Conservation (phyloP, 2,797 vertebrate genomes). For the Pantherophis vulpinus region DNA sequence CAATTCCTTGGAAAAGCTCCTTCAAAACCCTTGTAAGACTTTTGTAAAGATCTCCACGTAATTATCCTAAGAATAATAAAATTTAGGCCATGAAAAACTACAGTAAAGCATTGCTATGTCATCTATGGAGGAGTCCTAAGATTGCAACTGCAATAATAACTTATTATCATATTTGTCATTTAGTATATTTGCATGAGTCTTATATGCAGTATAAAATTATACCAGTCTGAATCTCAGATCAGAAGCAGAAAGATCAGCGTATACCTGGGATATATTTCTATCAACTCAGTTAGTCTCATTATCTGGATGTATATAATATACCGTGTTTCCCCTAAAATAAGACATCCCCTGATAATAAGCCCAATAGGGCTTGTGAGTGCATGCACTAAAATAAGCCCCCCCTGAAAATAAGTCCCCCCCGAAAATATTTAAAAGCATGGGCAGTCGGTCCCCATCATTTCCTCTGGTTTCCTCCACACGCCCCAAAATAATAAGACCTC, state of each 20-base stretch:
- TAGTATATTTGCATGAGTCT: not conserved
- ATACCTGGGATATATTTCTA: not conserved
- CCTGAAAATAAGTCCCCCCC: no score
- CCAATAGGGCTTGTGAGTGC: no score
- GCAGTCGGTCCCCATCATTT: no score
- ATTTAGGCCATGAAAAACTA: not conserved
- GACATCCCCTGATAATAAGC: no score
- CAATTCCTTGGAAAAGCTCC: constrained; percentile 88
- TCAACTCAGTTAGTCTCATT: not conserved
- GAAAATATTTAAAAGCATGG: no score
- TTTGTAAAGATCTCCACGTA: not conserved
- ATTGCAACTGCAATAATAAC: not conserved
- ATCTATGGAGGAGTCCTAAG: not conserved
- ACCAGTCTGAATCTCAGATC: not conserved
- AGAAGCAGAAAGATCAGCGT: not conserved
- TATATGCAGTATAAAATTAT: not conserved
- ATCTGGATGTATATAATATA: not conserved
- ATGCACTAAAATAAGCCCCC: no score
- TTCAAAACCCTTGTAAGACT: constrained; percentile 88
- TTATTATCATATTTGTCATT: not conserved
- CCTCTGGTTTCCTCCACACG: no score
- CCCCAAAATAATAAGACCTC: no score
- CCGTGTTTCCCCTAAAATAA: no score
- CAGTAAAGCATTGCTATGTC: not conserved
- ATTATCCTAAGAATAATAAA: not conserved